These are phyloP conservation scores for Torymus auratus DNA, from an alignment of 2,888 invertebrate genomes.

Conservation along the genomic window DNA sequence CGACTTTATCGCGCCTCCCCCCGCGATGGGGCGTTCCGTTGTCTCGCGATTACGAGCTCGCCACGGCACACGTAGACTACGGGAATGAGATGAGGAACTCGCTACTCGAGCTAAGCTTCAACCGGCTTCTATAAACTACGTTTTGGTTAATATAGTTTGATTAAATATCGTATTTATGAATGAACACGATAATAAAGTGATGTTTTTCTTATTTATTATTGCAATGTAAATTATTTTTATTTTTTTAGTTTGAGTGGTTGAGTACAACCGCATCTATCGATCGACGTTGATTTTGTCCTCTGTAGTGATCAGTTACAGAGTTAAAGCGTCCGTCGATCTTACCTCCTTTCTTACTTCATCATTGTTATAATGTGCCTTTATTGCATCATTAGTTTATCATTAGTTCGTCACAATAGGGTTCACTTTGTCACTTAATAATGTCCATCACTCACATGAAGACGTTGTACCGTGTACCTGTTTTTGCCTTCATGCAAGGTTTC, in stretches of 20 bases:
- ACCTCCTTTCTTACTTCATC: not conserved
- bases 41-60: too few relatives aligned
- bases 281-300: not conserved
- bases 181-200: not conserved
- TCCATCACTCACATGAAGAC: too few relatives aligned
- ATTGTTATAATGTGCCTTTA: not conserved
- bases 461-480: too few relatives aligned
- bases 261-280: not conserved
- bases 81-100: conserved; percentile 1
- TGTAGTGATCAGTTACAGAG: too few relatives aligned
- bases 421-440: too few relatives aligned
- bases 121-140: too few relatives aligned
- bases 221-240: conserved; percentile 6
- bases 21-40: not conserved
- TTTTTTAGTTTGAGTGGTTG: not conserved
- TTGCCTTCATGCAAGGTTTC: too few relatives aligned
- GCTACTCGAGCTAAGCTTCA: conserved; percentile 6
- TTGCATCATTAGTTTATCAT: too few relatives aligned
- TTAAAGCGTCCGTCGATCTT: too few relatives aligned
- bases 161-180: not conserved
- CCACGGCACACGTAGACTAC: too few relatives aligned
- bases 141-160: too few relatives aligned
- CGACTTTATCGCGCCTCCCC: conserved; percentile 37
- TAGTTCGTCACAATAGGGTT: too few relatives aligned
- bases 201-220: not conserved